Evolutionary conservation across 2,113 vertebrate species (phyloP), one percentile per base, ranked within the genome.

Genomic region (Microcebus griseorufus): DNA sequence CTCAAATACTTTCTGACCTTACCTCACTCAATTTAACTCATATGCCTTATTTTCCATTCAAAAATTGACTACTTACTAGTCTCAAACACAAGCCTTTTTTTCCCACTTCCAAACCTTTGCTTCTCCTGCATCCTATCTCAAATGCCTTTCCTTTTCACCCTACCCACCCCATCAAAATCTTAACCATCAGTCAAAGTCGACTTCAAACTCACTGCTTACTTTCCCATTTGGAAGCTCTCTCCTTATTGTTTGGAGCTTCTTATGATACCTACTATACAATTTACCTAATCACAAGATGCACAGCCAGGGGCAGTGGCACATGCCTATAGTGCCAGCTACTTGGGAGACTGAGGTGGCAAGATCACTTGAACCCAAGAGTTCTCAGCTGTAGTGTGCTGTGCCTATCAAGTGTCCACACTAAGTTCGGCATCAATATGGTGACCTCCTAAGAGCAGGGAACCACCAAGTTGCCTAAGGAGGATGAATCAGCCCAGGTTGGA

Each of bases 1-100:
- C 27, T 93, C 65, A 93, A 62, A 92, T 37, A 55, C 67, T 62
- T 67, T 93, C 82, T 93, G 69, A 87, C 7, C 65, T 84, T 29
- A 60, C 76, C 42, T 83, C 17, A 18, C 42, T 86, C 2, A 29
- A 4, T 64, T 72, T 85, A 85, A 73, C 22, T 34, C 65, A 5
- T 25, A 29, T 58, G 62, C 48, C 65, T 5, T 45, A 73, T 48
- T 93, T 84, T 76, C 48, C 17, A 81, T 76, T 82, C 72, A 88
- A 60, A 95, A 95, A 75, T 67, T n/a, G 29, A 79, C 65, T 48
- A 39, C 32, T 75, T 70, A 16, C 34, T 75, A 11, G 39, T 73
- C 60, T 96, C 69, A 32, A 88, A 84, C 16, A 72, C 62, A 91
- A 37, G 2, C 16, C 4, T 88, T 27, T 42, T 60, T 86, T 82